Evolutionary conservation across 2,888 invertebrate genomes (phyloP), one percentile per base, ranked within the genome.

Genomic region (Sinohyriopsis cumingii): DNA sequence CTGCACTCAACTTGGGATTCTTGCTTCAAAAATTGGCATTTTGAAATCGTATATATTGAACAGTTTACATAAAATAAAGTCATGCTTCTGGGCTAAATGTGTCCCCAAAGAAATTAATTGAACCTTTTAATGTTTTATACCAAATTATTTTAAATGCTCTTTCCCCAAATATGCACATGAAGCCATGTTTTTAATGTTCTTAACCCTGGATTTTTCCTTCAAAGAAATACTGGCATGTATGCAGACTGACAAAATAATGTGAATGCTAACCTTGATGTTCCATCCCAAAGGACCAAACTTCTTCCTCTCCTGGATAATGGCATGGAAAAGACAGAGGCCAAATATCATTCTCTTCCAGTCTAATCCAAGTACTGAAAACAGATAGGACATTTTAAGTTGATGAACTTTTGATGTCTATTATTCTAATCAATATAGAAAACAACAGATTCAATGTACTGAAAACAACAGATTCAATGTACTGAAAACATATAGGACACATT

Each of bases 211-310:
- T 0, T 1, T 45, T 45, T 45, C 3, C 45, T 15, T 45, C 3
- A 45, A 45, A 45, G 15, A 12, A 15, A 45, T 45, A 15, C 45
- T 45, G 45, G 9, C 12, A 45, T 2, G 1, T 12, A 45, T 15
- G 45, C 45, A 45, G 45, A 45, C 45, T 12, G 12, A 45, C 45
- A 45, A 45, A 12, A 45, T 12, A 45, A 45, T 45, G 45, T 60
- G 22, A 20, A 53, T 12, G 57, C 72, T 59, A 70, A 89, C 90
- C 85, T 88, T 87, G 74, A 90, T 90, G 78, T 91, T 91, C 90
- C 90, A 91, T 53, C 90, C 91, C 6, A 91, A 85, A 3, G 90
- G 89, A 54, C 91, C 91, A 82, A 90, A 91, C 84, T 91, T 91
- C 84, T 90, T 90, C 59, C 91, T 82, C 81, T 91, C 91, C 75